Evolutionary conservation across 2,797 vertebrate genomes (phyloP), one percentile per base, ranked within the genome.

Genomic region (Pseudochirops cupreus): DNA sequence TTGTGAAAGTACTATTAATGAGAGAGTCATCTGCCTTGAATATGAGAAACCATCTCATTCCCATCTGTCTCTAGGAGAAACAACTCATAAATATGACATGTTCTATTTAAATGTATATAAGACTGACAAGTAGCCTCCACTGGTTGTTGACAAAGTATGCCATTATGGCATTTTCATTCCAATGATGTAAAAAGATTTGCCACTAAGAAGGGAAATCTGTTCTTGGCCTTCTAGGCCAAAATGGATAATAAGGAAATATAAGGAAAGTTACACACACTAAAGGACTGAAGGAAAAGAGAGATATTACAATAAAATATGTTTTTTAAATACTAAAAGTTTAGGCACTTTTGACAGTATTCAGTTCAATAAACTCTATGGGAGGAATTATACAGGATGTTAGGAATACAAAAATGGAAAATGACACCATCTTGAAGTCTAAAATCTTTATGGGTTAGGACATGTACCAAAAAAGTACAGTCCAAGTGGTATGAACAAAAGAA

Each of bases 21-120:
- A 94, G 18, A 94, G 91, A 91, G 50, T 95, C 55, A 96, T 97
- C 74, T 95, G 94, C 93, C 94, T 82, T 90, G 50, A 46, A 97
- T 92, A 62, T 92, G 93, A 97, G 95, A 95, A 97, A 94, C 96
- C 67, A 82, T 82, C 18, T 82, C 39, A 46, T 46, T 94, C 93
- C 56, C 89, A 54, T 55, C 55, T 58, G 6, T 87, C 92, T 87
- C 3, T 12, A 93, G 94, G 92, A 46, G 39, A 94, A 96, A 56
- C 0, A 24, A n/a, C 94, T 97, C 0, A 0, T 97, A 96, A 97
- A 96, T 56, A 50, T 26, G 94, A 56, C 91, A 14, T 33, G 11
- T 56, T 91, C 6, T 0, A 94, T 16, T 0, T 53, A 82, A 95
- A 50, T 0, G 0, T 82, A 26, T 29, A 16, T 0, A 0, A 52